Base-by-base conservation (phyloP, 2,888 invertebrate species). In the Adineta ricciae region DNA sequence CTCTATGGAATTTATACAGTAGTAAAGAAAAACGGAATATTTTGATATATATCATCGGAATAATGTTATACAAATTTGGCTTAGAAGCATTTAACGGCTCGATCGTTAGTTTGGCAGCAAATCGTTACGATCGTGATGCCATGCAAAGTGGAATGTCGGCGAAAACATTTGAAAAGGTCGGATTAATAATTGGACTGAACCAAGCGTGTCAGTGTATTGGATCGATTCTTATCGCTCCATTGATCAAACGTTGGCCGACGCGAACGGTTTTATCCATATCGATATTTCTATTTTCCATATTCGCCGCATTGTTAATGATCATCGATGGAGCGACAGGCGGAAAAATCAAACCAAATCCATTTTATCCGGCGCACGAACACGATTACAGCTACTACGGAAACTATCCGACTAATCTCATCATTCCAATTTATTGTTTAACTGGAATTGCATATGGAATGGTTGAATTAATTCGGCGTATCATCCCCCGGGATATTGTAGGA, bases 21-120 rank as follows among this genome's bases (percentile, higher is more conserved):
- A 21, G 38, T 4, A 36, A 24, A 78, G 73, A 78, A 9, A 78
- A 78, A 78, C 73, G 73, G 41, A 78, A 78, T 78, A 78, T 78
- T 2, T 36, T 41, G 3, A 36, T 78, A 14, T 78, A 78, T 41
- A 36, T 78, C 38, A 7, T 78, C 11, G 73, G 73, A 41, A 78
- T 78, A 41, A 78, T 78, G 73, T n/a, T 78, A 24, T 78, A 78
- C n/a, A 78, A 78, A 78, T 78, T 78, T 78, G 73, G 73, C 24
- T 32, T 78, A 24, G 73, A 78, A 41, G 73, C 73, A 78, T 78
- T 78, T 41, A 78, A 78, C 24, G 73, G 73, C 14, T 36, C 73
- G 9, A 78, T 78, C 7, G 73, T 78, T 5, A 78, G 73, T 41
- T 41, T 78, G 9, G 73, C 73, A 3, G 21, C 73, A 41, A 78